These are phyloP conservation scores for Drosophila mayri DNA, from an alignment of 1,140 invertebrate genomes.

Conservation along the genomic window DNA sequence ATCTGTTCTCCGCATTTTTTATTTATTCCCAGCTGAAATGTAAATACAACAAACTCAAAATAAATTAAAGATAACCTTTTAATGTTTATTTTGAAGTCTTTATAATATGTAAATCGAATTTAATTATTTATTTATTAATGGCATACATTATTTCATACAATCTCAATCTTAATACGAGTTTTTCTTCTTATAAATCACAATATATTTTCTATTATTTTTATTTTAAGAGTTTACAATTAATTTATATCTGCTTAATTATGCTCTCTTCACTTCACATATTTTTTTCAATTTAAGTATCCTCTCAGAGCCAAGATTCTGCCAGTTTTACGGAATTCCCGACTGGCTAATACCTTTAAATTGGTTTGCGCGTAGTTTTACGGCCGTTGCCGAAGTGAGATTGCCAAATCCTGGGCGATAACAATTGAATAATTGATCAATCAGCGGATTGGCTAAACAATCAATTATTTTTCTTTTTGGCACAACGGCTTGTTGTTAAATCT, in stretches of 20 bases:
- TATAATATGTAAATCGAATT: neutral
- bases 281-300: constrained; percentile 7
- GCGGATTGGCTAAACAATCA: constrained; percentile 57
- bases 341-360: constrained; percentile 37
- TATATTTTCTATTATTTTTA: neutral
- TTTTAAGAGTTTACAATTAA: neutral
- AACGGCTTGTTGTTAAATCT: constrained; percentile 61
- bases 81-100: neutral
- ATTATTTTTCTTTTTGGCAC: constrained; percentile 41
- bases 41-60: too few relatives aligned
- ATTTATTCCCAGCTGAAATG: too few relatives aligned
- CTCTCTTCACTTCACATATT: neutral
- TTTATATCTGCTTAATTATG: neutral
- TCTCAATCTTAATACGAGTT: neutral
- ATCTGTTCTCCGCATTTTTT: too few relatives aligned
- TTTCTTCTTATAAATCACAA: neutral
- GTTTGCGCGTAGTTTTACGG: constrained; percentile 20
- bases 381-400: constrained; percentile 26
- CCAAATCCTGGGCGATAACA: constrained; percentile 46
- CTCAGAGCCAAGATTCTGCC: neutral
- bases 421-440: constrained; percentile 73
- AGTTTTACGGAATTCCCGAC: constrained; percentile 3
- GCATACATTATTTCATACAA: neutral
- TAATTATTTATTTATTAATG: neutral
- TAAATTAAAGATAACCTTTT: neutral